Conservation (phyloP, 2,888 invertebrate species). For the Andrena fulva region DNA sequence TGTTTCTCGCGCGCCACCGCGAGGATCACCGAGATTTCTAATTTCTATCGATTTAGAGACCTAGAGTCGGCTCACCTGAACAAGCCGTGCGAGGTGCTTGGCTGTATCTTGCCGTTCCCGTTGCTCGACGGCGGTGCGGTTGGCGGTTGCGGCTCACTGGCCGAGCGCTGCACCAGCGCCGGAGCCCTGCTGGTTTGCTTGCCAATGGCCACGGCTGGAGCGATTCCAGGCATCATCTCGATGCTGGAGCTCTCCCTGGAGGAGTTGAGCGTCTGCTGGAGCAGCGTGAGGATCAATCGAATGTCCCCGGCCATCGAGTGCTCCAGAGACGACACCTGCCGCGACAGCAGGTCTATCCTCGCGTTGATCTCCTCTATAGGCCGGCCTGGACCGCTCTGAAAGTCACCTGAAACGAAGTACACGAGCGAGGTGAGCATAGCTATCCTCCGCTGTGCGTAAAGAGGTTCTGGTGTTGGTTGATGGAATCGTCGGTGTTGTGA, state of each 20-base stretch:
- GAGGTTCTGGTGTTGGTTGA: neutral
- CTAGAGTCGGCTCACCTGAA: conserved; percentile 77
- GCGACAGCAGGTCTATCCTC: conserved; percentile 89
- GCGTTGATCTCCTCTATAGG: conserved; percentile 87
- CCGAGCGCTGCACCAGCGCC: conserved; percentile 87
- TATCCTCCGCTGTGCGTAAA: neutral
- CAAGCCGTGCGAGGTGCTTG: conserved; percentile 81
- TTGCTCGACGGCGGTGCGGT: conserved; percentile 85
- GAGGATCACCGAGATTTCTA: conserved; percentile 25
- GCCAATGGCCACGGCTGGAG: conserved; percentile 87
- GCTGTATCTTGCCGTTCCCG: conserved; percentile 79
- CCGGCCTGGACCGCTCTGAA: conserved; percentile 85
- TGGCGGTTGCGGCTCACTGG: conserved; percentile 88
- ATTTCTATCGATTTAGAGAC: neutral
- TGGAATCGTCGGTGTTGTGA: neutral
- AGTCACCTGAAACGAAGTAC: conserved; percentile 74
- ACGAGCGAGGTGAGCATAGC: neutral
- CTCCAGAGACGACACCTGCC: conserved; percentile 90
- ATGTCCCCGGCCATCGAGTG: conserved; percentile 91
- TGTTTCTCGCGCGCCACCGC: conserved; percentile 10
- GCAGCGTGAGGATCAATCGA: conserved; percentile 89
- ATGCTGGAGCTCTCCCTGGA: conserved; percentile 81
- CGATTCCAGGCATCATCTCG: conserved; percentile 87
- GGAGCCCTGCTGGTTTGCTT: conserved; percentile 77
- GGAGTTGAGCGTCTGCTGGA: conserved; percentile 86